Conservation (phyloP, 2,797 vertebrate species). For the Urocyon cinereoargenteus region DNA sequence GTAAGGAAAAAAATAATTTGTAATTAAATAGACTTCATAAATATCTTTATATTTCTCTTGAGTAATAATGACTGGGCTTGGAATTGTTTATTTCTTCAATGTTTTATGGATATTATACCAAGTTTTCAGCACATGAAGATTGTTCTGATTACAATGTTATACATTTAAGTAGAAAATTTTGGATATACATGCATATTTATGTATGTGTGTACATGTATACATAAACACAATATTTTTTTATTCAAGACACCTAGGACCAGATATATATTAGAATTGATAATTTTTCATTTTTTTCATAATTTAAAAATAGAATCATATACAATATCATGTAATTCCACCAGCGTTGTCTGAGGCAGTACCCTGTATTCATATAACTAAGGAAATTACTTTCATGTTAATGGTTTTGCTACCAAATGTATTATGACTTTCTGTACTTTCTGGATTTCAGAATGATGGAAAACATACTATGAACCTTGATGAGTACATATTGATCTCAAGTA, state of each 20-base stretch:
- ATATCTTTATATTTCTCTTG: background rate
- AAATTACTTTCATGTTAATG: background rate
- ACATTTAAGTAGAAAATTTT: constrained; percentile 1
- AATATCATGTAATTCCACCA: background rate
- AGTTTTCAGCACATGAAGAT: background rate
- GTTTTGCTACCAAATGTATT: background rate
- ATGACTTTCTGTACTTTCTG: background rate
- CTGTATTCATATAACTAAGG: background rate
- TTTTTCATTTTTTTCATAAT: background rate
- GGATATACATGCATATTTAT: background rate
- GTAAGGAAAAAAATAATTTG: constrained; percentile 76
- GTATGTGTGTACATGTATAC: background rate
- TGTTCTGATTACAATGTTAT: background rate
- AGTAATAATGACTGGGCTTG: background rate
- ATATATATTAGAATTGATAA: background rate
- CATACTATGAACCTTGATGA: background rate
- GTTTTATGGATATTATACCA: background rate
- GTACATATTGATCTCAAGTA: background rate
- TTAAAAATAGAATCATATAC: background rate
- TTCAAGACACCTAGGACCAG: background rate
- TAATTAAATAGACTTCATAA: background rate
- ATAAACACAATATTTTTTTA: background rate
- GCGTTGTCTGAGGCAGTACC: background rate
- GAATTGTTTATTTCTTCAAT: constrained; percentile 45
- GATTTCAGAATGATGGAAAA: background rate